Base-by-base conservation (phyloP, 2,113 vertebrate species). In the Ammodytes marinus region DNA sequence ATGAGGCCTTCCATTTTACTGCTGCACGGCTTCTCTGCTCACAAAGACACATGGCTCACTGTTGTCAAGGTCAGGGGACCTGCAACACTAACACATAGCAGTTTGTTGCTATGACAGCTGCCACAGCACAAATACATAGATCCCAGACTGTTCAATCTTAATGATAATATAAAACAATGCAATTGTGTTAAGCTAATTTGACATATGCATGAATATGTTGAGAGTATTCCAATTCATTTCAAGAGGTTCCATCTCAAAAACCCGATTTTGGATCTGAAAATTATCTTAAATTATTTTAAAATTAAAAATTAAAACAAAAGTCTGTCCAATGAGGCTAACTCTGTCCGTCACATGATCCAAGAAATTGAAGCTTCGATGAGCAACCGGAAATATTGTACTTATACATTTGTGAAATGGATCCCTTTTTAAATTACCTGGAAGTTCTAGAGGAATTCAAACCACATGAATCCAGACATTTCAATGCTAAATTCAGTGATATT, bases 11-110 rank as follows among this genome's bases (percentile, higher is more conserved):
- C 97, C 74, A 93, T 99, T 83, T 93, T 99, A 59, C 97, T 99
- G 97, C 88, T 99, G 42, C 98, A 99, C 0, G 97, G 97, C 2
- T 99, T 99, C 92, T 98, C 97, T 11, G 95, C 96, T 14, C 96
- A 99, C 92, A 99, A 99, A 90, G 98, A 99, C 86, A 96, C 96
- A 83, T 99, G 98, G 98, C 95, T 99, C 42, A 96, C 95, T 47
- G 90, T 99, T 60, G 95, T 98, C 87, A 99, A 99, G 97, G 98
- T 99, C 79, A 5, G 86, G 6, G 1, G 52, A 5, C 45, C 17
- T 55, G 54, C 37, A 52, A 86, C 50, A 53, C 13, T 50, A 35
- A 81, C 27, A 50, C 27, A 49, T 6, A 2, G 9, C 8, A 40
- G 9, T 43, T 46, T 54, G 10, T 47, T 46, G 42, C 19, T 64